Evolutionary conservation across 2,888 invertebrate species (phyloP), one percentile per base, ranked within the genome.

Genomic region (Mimumesa dahlbomi): DNA sequence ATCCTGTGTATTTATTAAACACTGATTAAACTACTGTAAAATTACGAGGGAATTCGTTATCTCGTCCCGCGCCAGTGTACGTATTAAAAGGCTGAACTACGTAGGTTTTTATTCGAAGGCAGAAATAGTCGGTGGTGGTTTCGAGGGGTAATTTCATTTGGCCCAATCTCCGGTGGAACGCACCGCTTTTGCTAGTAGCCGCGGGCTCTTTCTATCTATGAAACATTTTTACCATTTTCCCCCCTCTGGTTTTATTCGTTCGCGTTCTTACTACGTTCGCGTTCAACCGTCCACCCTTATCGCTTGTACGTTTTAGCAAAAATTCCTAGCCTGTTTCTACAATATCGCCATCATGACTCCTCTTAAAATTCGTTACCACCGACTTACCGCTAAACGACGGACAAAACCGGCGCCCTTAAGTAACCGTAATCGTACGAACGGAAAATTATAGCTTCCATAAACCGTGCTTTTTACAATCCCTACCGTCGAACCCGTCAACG

Each of bases 101-200:
- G 16, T 34, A 34, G 64, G 46, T 72, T 72, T n/a, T 72, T 69
- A 72, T 68, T 68, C 45, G 49, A 18, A 13, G 54, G 14, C 36
- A 16, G 58, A 68, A 53, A 62, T 53, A 22, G 72, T 62, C 66
- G 58, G 62, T 42, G 52, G 40, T 49, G 63, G 72, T 63, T 75
- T 64, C 73, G 52, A 57, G 65, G 74, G 75, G 73, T 79, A 79
- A 79, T 79, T 79, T 78, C 75, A 78, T 79, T 79, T 79, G 77
- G 73, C 61, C 75, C 67, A 72, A 74, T 74, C 67, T 74, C 72
- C 56, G 31, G 49, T n/a, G 31, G 49, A 66, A 67, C 62, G 58
- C 58, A 63, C 56, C 13, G 56, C 31, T 18, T 50, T 34, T 62
- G 25, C 57, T 22, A 9, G 34, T 50, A 40, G 68, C 71, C 67